Conservation (phyloP, 1,140 invertebrate genomes). For the Drosophila varians region DNA sequence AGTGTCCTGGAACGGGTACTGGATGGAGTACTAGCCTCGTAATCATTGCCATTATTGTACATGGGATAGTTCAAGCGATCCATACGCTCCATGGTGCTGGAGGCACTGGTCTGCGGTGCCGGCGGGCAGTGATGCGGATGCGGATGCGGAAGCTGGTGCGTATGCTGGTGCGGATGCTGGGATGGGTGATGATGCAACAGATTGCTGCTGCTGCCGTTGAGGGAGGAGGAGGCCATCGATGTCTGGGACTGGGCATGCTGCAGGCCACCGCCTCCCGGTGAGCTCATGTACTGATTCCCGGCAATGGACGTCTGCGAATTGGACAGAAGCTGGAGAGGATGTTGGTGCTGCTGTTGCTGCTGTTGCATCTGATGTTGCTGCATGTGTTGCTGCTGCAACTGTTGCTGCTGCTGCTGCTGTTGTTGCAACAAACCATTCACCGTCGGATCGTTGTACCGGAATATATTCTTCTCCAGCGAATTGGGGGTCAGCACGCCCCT, state of each 20-base stretch:
- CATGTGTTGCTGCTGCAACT: constrained; percentile 28
- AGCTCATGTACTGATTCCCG: constrained; percentile 31
- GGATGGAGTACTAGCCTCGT: constrained; percentile 52
- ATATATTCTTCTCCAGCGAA: constrained; percentile 85
- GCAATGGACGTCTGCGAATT: constrained; percentile 79
- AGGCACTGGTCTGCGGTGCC: constrained; percentile 75
- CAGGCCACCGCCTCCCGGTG: constrained; percentile 21
- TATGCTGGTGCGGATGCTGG: constrained; percentile 4
- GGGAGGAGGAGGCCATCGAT: constrained; percentile 84
- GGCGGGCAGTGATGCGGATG: constrained; percentile 63
- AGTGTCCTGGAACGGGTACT: constrained; percentile 61
- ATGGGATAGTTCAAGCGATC: constrained; percentile 60
- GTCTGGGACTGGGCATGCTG: constrained; percentile 85
- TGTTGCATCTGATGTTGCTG: constrained; percentile 31
- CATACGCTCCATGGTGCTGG: constrained; percentile 80
- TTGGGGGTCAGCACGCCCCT: constrained; percentile 80
- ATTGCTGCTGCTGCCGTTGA: constrained; percentile 80
- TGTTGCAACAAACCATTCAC: constrained; percentile 83
- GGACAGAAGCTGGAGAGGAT: constrained; percentile 64
- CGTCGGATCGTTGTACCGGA: constrained; percentile 89
- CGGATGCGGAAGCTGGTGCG: too few species aligned
- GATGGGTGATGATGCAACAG: constrained; percentile 60
- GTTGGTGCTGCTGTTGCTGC: constrained; percentile 15
- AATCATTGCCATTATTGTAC: constrained; percentile 62
- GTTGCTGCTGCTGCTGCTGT: constrained; percentile 41